Evolutionary conservation across 2,888 invertebrate genomes (phyloP).

Genomic region (Agonopterix alstromeriana): DNA sequence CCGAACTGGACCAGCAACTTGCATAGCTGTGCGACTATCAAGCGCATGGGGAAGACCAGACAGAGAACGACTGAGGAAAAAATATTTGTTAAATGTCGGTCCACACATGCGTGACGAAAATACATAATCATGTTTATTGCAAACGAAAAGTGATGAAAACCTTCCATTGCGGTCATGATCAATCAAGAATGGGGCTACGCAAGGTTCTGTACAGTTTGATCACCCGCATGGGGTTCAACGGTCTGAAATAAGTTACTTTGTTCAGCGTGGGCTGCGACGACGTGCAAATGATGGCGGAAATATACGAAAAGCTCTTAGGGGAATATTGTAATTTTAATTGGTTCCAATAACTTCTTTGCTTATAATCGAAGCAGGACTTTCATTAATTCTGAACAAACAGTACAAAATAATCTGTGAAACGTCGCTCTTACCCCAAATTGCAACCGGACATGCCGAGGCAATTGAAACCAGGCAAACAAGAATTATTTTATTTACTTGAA

Average conservation of each 20-base stretch:
- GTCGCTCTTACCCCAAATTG: no score
- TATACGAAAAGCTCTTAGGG: no score
- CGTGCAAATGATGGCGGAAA: no score
- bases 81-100: slow-evolving; percentile 9
- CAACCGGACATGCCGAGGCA: no score
- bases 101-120: slow-evolving; percentile 17
- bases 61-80: slow-evolving; percentile 52
- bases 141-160: slow-evolving; percentile 18
- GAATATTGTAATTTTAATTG: no score
- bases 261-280: background rate
- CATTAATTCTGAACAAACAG: no score
- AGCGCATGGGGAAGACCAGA: slow-evolving; percentile 24
- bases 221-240: slow-evolving; percentile 39
- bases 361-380: no score
- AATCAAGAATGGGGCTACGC: slow-evolving; percentile 25
- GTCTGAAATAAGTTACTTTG: slow-evolving; percentile 18
- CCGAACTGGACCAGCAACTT: slow-evolving; percentile 7
- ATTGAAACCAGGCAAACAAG: background rate
- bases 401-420: background rate
- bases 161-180: slow-evolving; percentile 19
- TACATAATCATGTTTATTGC: slow-evolving; percentile 17
- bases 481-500: background rate
- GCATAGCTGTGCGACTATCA: slow-evolving; percentile 13
- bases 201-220: slow-evolving; percentile 30
- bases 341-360: no score